Evolutionary conservation across 2,113 vertebrate species (phyloP), one percentile per base, ranked within the genome.

Genomic region (Synodontis membranacea): DNA sequence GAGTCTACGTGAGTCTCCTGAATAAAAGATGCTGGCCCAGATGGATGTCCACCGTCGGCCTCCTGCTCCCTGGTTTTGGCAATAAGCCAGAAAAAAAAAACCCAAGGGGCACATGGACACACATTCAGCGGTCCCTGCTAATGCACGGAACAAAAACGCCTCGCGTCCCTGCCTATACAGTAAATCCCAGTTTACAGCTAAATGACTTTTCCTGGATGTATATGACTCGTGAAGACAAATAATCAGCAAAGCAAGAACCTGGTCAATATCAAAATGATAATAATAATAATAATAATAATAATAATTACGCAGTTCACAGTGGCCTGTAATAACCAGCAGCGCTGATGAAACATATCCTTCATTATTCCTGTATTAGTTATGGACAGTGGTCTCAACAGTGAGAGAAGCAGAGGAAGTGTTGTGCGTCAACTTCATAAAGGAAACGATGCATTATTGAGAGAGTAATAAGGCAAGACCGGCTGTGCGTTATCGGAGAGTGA

Each of bases 21-120:
- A 95, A 95, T 95, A 93, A 95, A 94, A 94, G 91, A 95, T 94
- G 92, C 88, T 92, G 93, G 92, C 93, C 93, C 90, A 94, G 93
- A 94, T 95, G 93, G 93, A 94, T 92, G 89, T 90, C 74, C 19
- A 91, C 93, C 91, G 93, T 94, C 92, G 93, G 93, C 94, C 91
- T 92, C 86, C 92, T 87, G 92, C 93, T 92, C 91, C 88, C 64
- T 80, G 91, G 89, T 92, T 92, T 39, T 93, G 93, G 92, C 91
- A 83, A 46, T 1, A 42, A 58, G n/a, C 89, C 91, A 83, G 70
- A 52, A 76, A 23, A 56, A 54, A 83, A 72, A 46, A n/a, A n/a
- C n/a, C n/a, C 39, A 66, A 46, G 31, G 12, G 42, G 66, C 44
- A 31, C 46, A 37, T 64, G 48, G 9, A 85, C 21, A 78, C 48